Conservation (phyloP, 1,140 invertebrate species). For the Melanaphis sacchari region DNA sequence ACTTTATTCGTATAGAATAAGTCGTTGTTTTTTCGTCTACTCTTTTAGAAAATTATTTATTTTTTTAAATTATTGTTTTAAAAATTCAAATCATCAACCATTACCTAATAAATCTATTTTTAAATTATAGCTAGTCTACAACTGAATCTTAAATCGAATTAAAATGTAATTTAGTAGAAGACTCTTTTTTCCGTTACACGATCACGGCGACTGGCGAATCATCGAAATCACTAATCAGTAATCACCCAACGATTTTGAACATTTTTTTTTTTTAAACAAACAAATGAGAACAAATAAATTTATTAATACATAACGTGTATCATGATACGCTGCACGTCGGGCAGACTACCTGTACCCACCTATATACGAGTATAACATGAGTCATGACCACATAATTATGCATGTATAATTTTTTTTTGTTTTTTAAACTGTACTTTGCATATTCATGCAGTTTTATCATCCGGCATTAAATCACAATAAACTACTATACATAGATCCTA, state of each 20-base stretch:
- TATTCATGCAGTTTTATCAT: conserved; percentile 1
- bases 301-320: neutral
- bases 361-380: too few relatives aligned
- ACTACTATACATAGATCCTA: neutral
- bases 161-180: too few relatives aligned
- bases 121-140: neutral
- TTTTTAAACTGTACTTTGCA: conserved; percentile 1
- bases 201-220: too few relatives aligned
- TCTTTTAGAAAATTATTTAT: neutral
- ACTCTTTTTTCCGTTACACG: too few relatives aligned
- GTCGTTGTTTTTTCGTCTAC: neutral
- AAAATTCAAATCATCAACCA: neutral
- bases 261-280: neutral
- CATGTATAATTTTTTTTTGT: neutral
- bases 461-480: neutral
- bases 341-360: neutral
- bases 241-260: neutral
- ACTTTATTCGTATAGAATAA: neutral
- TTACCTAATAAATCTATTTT: neutral
- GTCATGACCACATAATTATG: neutral
- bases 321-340: neutral
- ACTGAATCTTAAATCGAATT: too few relatives aligned
- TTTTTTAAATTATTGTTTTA: neutral
- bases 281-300: neutral
- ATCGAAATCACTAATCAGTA: too few relatives aligned